Percentiles rank a stretch among this genome's conserved stretches.
These are phyloP conservation scores for Candoia aspera DNA, from an alignment of 2,113 vertebrate species.

Conservation along the genomic window DNA sequence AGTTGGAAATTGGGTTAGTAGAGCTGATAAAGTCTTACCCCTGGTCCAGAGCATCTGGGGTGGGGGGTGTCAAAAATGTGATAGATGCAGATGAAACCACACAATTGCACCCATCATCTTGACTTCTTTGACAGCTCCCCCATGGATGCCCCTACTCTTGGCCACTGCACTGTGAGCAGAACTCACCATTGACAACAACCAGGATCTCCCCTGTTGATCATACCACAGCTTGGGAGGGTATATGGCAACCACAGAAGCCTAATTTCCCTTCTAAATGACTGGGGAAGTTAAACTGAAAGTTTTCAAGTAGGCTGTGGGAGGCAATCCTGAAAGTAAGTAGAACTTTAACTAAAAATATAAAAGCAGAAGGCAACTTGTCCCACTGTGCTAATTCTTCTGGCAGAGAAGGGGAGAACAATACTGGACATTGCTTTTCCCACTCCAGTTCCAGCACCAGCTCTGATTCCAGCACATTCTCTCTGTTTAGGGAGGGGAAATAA, in stretches of 20 bases:
- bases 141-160: too few species aligned
- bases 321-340: background rate
- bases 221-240: background rate
- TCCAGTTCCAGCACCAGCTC: background rate
- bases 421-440: background rate
- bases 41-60: background rate
- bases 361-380: background rate
- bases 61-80: background rate
- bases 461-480: background rate
- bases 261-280: background rate
- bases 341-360: background rate
- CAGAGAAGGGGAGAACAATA: background rate
- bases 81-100: background rate
- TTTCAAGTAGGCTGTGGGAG: background rate
- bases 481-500: background rate
- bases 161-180: background rate
- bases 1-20: background rate
- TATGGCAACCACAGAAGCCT: background rate
- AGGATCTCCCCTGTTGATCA: background rate
- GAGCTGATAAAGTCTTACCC: background rate
- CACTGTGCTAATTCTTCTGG: background rate
- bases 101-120: background rate
- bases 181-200: background rate
- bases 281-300: background rate
- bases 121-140: background rate